Evolutionary conservation across 2,797 vertebrate species (phyloP), one percentile per base, ranked within the genome.

Genomic region (Melanotaenia trifasciata): DNA sequence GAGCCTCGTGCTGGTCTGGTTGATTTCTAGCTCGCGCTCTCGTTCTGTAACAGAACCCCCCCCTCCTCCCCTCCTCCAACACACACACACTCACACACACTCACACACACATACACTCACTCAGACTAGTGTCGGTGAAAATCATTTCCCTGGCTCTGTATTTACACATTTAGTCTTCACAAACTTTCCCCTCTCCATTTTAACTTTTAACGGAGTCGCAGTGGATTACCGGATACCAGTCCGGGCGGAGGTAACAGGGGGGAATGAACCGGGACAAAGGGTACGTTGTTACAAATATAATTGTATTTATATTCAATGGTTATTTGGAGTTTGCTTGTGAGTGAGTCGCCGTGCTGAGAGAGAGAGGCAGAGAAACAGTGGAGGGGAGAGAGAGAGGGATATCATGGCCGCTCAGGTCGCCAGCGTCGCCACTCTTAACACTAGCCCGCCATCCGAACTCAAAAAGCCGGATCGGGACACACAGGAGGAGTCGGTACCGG

Each of bases 331-430:
- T 92, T 87, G 88, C 83, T 73, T 89, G 92, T 88, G 91, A 94
- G 90, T 90, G 93, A 94, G 88, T 94, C 92, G 85, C 92, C 87
- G 92, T 91, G 93, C 86, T 91, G 91, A 92, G 90, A 87, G 90
- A 57, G 90, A 85, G 86, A 86, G 90, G 89, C 56, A 89, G 87
- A 76, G 85, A 85, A 81, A 74, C 87, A 92, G 89, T 84, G 85
- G 85, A 79, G 84, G 80, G 77, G 84, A 85, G 86, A 86, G 72
- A 86, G 88, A 88, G 87, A 88, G 92, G 78, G 86, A 93, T 91
- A 97, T 96, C 96, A 98, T 98, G 97, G 97, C 97, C 94, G 97
- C 97, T 94, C 97, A 98, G 96, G 97, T 98, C 94, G 96, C 96
- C 92, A 96, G 96, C 96, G 96, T 96, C 95, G 96, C 96, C 94